Base-by-base conservation (phyloP, 2,888 invertebrate species). In the Euspilapteryx auroguttella region DNA sequence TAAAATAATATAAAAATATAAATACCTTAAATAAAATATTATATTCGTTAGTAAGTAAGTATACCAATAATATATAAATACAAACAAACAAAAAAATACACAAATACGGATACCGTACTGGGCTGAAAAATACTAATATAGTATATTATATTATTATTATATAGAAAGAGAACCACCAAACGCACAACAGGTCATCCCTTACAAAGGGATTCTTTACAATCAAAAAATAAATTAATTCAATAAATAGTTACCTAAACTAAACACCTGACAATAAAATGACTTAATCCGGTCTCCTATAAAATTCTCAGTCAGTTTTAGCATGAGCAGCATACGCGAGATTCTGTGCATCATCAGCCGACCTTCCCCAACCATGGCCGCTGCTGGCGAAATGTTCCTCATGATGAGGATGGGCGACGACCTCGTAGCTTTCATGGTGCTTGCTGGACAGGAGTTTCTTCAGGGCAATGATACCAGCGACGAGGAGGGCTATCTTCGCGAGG, bases 401-500 rank as follows among this genome's bases (percentile, higher is more conserved):
- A 39, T 81, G 81, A 12, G 84, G 83, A 44, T 84, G 84, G 11
- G 84, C 81, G 0, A 87, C 84, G 1, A 88, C 87, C 49, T 90
- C 91, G 50, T 89, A 89, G 46, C 85, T 86, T 26, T 80, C 78
- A 31, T 80, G 68, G 34, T 78, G 82, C 49, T 87, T 87, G 48
- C 80, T 79, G 28, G 84, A 87, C 35, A 90, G 58, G 14, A 91
- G 79, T 49, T 91, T 91, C 61, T 77, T 77, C 47, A 77, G 43
- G 12, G 75, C 78, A 46, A 91, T 83, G 45, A 90, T 82, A 45
- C 83, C 83, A 35, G 89, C 84, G 37, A 91, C 81, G 25, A 89
- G 79, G 21, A 92, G 79, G 1, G 91, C 84, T 44, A 91, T 80
- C 79, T 92, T 92, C 53, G 89, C 89, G 42, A 91, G 80, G 35